phyloP scores from a whole-genome alignment of 2,113 vertebrate species.

The Cryptomyrus ogoouensis region DNA sequence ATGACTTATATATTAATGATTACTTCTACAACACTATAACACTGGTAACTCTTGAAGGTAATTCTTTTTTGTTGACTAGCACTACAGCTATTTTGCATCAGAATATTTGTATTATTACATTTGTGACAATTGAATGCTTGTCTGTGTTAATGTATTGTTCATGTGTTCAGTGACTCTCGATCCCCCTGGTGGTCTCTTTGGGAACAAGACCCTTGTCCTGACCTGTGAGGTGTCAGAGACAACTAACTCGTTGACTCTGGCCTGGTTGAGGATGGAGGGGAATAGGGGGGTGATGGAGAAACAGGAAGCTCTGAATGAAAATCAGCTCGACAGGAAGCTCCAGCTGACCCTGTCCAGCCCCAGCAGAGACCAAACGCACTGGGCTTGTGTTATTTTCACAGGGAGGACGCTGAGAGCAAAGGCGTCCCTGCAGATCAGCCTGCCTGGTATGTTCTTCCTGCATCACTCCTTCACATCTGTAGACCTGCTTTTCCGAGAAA shows the following conservation, averaged over 20 bases:
- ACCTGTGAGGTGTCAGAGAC: constrained; percentile 26
- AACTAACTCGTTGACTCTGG: constrained; percentile 18
- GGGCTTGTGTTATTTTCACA: constrained; percentile 35
- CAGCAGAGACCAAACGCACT: constrained; percentile 17
- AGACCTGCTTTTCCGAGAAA: not conserved
- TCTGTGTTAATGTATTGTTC: not conserved
- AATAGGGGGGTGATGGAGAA: constrained; percentile 17
- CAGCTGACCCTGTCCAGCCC: constrained; percentile 23
- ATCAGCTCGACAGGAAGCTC: not conserved
- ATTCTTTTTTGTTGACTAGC: not conserved
- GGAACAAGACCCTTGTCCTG: constrained; percentile 21
- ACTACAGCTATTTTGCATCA: not conserved
- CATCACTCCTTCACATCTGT: not conserved
- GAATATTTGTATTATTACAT: not conserved
- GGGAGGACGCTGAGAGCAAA: constrained; percentile 21
- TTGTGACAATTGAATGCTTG: not conserved
- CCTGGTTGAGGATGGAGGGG: constrained; percentile 35
- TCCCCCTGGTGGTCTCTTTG: constrained; percentile 11
- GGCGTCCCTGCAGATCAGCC: constrained; percentile 13
- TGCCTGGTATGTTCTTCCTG: not conserved
- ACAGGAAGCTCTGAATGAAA: constrained; percentile 18
- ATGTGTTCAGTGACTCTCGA: constrained; percentile 24
- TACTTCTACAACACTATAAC: not conserved
- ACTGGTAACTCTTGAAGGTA: constrained; percentile 17
- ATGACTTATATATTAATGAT: not conserved